Conservation (phyloP, 2,113 vertebrate species). For the Leptodactylus fuscus region DNA sequence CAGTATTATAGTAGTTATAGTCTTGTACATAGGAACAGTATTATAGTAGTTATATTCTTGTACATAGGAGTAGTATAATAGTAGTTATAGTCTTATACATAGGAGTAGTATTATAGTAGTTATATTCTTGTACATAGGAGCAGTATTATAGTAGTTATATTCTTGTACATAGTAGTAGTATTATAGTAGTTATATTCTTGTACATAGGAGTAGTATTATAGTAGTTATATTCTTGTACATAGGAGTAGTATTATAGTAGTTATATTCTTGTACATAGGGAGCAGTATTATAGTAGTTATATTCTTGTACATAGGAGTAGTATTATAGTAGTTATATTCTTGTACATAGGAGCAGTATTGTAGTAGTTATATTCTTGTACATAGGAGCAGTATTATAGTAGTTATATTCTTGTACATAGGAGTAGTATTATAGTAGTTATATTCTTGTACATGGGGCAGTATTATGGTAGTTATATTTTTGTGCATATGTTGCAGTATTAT, state of each 20-base stretch:
- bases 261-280: not conserved
- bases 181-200: not conserved
- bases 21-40: not conserved
- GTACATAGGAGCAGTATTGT: not conserved
- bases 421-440: too few species aligned
- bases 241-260: not conserved
- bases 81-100: not conserved
- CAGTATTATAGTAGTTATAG: not conserved
- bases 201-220: not conserved
- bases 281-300: constrained; percentile 8
- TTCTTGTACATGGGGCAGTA: too few species aligned
- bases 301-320: not conserved
- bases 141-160: too few species aligned
- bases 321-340: not conserved
- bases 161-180: too few species aligned
- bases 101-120: too few species aligned
- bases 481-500: too few species aligned
- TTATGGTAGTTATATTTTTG: too few species aligned
- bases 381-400: not conserved
- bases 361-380: constrained; percentile 3
- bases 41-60: not conserved
- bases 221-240: not conserved
- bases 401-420: too few species aligned
- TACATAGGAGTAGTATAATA: not conserved
- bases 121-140: too few species aligned